Percentiles rank a stretch among this genome's conserved stretches.
Conservation (phyloP, 1,140 invertebrate species). For the Panonychus citri region DNA sequence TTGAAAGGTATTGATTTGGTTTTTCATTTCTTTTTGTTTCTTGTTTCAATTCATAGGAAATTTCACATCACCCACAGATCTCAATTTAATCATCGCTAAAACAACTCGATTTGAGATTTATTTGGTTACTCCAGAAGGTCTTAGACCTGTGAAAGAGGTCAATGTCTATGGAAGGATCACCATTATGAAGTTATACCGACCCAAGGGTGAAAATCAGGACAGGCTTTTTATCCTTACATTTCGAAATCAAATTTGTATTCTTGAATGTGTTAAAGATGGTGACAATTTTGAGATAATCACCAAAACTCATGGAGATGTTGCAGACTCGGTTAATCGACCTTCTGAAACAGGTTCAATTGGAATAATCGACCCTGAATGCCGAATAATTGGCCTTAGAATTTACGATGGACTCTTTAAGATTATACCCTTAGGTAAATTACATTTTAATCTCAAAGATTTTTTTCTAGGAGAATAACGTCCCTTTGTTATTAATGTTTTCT, state of each 20-base stretch:
- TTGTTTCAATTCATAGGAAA: constrained; percentile 66
- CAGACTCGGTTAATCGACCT: constrained; percentile 28
- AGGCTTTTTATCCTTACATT: constrained; percentile 76
- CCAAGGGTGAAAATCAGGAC: constrained; percentile 73
- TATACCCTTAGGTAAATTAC: constrained; percentile 18
- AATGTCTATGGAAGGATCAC: constrained; percentile 71
- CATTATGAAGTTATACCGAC: constrained; percentile 77
- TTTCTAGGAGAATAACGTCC: too few relatives aligned
- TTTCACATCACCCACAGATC: constrained; percentile 73
- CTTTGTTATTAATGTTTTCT: neutral
- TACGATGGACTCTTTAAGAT: constrained; percentile 97
- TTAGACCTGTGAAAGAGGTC: constrained; percentile 82
- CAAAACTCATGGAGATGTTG: constrained; percentile 83
- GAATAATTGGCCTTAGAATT: constrained; percentile 75
- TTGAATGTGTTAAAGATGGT: constrained; percentile 48
- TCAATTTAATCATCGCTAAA: constrained; percentile 88
- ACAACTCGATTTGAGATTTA: constrained; percentile 88
- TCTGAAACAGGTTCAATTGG: constrained; percentile 31
- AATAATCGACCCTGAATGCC: constrained; percentile 80
- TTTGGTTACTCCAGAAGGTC: constrained; percentile 80
- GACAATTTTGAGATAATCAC: constrained; percentile 77
- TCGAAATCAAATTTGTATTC: constrained; percentile 86
- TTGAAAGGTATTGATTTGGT: neutral
- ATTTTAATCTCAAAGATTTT: neutral
- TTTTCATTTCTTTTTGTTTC: neutral